phyloP scores from a whole-genome alignment of 1,140 invertebrate genomes.

The Alviniconcha marisindica region DNA sequence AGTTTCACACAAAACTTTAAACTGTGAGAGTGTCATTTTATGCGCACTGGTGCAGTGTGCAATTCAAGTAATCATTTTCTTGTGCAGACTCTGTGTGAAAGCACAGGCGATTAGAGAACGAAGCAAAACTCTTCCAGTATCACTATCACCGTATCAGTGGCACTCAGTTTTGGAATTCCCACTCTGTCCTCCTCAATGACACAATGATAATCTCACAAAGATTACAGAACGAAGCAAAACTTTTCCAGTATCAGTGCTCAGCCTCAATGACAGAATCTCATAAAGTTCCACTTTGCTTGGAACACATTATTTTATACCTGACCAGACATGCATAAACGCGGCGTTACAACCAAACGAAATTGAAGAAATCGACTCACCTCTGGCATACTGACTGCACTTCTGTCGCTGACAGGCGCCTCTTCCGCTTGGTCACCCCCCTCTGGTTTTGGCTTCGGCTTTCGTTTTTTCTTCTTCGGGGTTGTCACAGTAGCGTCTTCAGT shows the following conservation, averaged over 20 bases:
- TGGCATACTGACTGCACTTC: constrained; percentile 54
- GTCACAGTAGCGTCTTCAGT: not conserved
- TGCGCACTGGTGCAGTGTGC: too few species aligned
- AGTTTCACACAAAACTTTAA: too few species aligned
- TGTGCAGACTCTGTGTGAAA: too few species aligned
- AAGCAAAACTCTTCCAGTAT: constrained; percentile 89
- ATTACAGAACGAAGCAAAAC: too few species aligned
- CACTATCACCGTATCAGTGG: constrained; percentile 68
- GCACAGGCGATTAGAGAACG: too few species aligned
- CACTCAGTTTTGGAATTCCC: not conserved
- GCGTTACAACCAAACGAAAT: not conserved
- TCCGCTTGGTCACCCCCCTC: constrained; percentile 47
- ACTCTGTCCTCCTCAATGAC: too few species aligned
- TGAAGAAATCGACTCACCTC: constrained; percentile 29
- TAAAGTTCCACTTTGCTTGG: constrained; percentile 58
- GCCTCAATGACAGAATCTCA: not conserved
- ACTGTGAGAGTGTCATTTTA: too few species aligned
- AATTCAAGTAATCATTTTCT: too few species aligned
- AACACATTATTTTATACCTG: not conserved
- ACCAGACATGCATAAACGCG: not conserved
- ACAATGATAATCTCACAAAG: not conserved
- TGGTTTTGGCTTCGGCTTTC: constrained; percentile 45
- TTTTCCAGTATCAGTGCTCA: too few species aligned
- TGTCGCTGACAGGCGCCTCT: constrained; percentile 52
- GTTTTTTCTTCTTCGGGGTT: constrained; percentile 55